Evolutionary conservation across 1,140 invertebrate species (phyloP), one percentile per base, ranked within the genome.

Genomic region (Danaus plexippus): DNA sequence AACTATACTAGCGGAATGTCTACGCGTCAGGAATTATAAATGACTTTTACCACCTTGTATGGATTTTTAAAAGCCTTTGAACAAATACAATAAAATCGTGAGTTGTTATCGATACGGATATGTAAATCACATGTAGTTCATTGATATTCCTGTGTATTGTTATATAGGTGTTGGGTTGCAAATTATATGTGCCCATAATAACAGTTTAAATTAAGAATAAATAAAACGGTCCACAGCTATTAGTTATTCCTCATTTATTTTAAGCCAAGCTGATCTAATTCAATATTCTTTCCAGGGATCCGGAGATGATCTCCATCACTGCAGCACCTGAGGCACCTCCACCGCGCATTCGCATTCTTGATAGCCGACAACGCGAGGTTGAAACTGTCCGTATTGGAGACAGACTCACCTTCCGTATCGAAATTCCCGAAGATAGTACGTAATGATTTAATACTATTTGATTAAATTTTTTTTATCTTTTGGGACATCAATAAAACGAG

Each of bases 341-440:
- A 66, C 96, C 96, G 70, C 95, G 95, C 68, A 98, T 97, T 67
- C 92, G 95, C 45, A 97, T 98, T 68, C 88, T 97, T 76, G 96
- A 97, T 77, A 91, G 91, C 49, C 90, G 93, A 58, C 90, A 92
- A 57, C 90, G 94, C 49, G 96, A 98, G 87, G 96, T 97, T 41
- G 95, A 97, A 77, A 97, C 96, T 55, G 96, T 98, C 9, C 90
- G 96, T 59, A 97, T 98, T 75, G 96, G 96, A 75, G 96, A 98
- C 88, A 94, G 95, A 61, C 92, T 98, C 58, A 97, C 95, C 11
- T 97, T 98, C 92, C 92, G 95, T 77, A 97, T 97, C 85, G 96
- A 97, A 88, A 98, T 98, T 67, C 96, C 96, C 2, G 95, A 97
- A 91, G 94, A 96, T 81, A 97, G 96, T 97, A 88, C 92, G 94